phyloP scores from a whole-genome alignment of 2,888 invertebrate species.

The Ormyrus pomaceus region DNA sequence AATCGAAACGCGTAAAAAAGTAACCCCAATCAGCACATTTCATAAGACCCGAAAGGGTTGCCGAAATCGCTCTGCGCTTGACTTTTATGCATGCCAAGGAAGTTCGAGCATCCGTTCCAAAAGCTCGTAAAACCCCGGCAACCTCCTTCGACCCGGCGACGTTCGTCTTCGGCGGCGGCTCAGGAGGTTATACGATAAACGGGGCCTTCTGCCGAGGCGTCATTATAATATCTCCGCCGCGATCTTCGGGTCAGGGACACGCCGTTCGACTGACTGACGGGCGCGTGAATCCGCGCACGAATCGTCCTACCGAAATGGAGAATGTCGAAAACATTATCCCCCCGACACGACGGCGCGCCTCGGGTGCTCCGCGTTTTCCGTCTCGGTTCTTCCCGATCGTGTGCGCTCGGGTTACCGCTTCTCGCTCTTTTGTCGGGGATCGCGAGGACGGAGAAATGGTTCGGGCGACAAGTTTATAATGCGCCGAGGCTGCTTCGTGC shows the following conservation, averaged over 20 bases:
- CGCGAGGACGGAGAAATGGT: neutral
- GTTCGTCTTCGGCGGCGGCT: neutral
- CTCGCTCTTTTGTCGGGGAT: conserved; percentile 6
- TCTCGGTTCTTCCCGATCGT: conserved; percentile 3
- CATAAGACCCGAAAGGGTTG: too few species aligned
- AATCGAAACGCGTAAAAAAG: too few species aligned
- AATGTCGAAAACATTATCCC: conserved; percentile 31
- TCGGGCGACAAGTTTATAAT: neutral
- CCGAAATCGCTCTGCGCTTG: too few species aligned
- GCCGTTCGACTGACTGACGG: neutral
- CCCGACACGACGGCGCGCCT: neutral
- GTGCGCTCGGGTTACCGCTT: neutral
- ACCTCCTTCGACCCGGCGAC: too few species aligned
- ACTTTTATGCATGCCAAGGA: too few species aligned
- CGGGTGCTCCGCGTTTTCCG: neutral
- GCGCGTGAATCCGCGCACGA: neutral
- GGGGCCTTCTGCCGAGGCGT: conserved; percentile 28
- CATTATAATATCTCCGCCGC: conserved; percentile 37
- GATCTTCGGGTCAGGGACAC: conserved; percentile 37
- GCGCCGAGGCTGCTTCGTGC: neutral
- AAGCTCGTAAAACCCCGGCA: too few species aligned
- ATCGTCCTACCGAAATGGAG: conserved; percentile 23
- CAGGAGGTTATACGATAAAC: conserved; percentile 33
- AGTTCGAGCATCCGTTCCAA: too few species aligned
- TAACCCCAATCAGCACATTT: too few species aligned